Evolutionary conservation across 1,140 invertebrate species (phyloP).

Genomic region (Cydia strobilella): DNA sequence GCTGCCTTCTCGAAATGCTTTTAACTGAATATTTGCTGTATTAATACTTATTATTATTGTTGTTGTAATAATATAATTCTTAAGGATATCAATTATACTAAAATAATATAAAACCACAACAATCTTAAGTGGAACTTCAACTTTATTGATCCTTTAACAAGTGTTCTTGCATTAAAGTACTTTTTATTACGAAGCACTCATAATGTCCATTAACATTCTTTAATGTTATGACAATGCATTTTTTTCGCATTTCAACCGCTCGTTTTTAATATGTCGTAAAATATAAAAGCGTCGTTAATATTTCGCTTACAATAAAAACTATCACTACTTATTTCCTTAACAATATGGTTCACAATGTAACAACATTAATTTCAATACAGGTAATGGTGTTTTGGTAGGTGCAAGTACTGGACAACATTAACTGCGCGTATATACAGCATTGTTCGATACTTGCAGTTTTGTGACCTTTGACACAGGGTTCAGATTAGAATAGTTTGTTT

Average conservation of each 20-base stretch:
- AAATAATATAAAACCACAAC: background rate
- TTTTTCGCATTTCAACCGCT: conserved; percentile 46
- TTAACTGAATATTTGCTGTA: no score
- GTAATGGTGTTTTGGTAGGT: conserved; percentile 39
- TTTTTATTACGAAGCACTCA: background rate
- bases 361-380: conserved; percentile 26
- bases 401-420: conserved; percentile 42
- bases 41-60: no score
- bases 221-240: conserved; percentile 43
- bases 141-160: background rate
- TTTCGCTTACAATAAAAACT: conserved; percentile 15
- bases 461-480: conserved; percentile 39
- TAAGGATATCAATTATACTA: background rate
- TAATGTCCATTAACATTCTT: conserved; percentile 35
- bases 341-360: conserved; percentile 45
- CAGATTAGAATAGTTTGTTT: conserved; percentile 28
- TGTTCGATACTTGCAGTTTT: conserved; percentile 26
- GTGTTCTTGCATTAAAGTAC: conserved; percentile 14
- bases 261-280: conserved; percentile 66
- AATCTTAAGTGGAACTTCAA: background rate
- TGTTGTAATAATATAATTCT: no score
- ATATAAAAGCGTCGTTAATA: conserved; percentile 42
- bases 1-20: no score
- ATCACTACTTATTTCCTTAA: conserved; percentile 23
- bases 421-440: conserved; percentile 34